Percentiles rank a stretch among this genome's conserved stretches.
phyloP scores from a whole-genome alignment of 2,888 invertebrate species.

The Noctuana brunneofusca region DNA sequence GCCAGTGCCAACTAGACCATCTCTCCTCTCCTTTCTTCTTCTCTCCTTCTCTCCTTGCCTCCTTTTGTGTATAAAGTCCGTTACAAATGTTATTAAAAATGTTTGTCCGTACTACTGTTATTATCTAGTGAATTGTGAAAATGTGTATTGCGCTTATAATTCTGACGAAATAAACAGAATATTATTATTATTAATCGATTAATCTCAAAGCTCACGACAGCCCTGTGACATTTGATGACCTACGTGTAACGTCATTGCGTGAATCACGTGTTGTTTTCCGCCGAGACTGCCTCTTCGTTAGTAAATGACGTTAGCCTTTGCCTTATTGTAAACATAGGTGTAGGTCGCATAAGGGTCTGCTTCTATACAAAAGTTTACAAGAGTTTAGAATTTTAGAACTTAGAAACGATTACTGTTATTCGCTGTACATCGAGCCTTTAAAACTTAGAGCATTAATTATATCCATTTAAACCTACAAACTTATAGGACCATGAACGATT shows the following conservation, averaged over 20 bases:
- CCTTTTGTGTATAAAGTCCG: too few relatives aligned
- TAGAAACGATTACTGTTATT: too few relatives aligned
- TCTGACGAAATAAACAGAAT: not conserved
- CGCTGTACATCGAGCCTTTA: too few relatives aligned
- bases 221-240: slow-evolving; percentile 34
- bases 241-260: slow-evolving; percentile 15
- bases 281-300: slow-evolving; percentile 12
- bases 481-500: too few relatives aligned
- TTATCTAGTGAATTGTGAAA: too few relatives aligned
- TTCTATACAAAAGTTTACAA: not conserved
- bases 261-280: slow-evolving; percentile 30
- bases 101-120: too few relatives aligned
- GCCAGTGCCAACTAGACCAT: too few relatives aligned
- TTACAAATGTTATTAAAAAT: too few relatives aligned
- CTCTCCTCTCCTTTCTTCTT: too few relatives aligned
- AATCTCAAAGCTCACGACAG: not conserved
- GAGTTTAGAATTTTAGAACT: not conserved
- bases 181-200: not conserved
- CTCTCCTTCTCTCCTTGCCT: too few relatives aligned
- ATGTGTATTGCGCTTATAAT: not conserved
- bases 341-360: not conserved
- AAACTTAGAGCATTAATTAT: too few relatives aligned
- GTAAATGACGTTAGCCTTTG: slow-evolving; percentile 24
- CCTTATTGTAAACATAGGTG: slow-evolving; percentile 3
- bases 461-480: too few relatives aligned